phyloP scores from a whole-genome alignment of 2,113 vertebrate genomes.

The Merops nubicus region DNA sequence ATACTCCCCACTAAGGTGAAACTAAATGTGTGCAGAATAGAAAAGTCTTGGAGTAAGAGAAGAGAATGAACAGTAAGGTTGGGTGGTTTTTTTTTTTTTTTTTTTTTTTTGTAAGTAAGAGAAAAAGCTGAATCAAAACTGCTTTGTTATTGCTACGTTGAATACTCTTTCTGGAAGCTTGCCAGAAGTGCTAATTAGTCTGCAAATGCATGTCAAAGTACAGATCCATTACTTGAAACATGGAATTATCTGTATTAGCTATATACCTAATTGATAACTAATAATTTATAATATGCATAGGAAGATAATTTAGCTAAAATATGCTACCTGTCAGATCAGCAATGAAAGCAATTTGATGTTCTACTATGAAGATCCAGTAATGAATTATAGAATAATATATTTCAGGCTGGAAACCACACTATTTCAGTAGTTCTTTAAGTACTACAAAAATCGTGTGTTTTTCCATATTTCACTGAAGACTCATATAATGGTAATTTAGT shows the following conservation, averaged over 20 bases:
- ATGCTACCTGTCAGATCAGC: slow-evolving; percentile 7
- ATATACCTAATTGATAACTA: slow-evolving; percentile 57
- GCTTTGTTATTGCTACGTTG: slow-evolving; percentile 28
- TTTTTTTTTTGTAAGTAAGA: too few relatives aligned
- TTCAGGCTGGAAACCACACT: neutral
- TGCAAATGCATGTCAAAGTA: slow-evolving; percentile 54
- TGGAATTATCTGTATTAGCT: slow-evolving; percentile 54
- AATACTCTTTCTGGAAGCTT: slow-evolving; percentile 59
- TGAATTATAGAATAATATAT: neutral
- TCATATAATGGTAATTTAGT: neutral
- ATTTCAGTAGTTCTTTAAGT: neutral
- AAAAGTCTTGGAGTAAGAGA: neutral
- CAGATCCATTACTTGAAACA: slow-evolving; percentile 35
- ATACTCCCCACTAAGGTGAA: neutral
- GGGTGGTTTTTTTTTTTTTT: too few relatives aligned
- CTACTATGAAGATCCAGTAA: neutral
- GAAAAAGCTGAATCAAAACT: neutral
- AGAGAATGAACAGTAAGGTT: too few relatives aligned
- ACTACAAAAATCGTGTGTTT: neutral
- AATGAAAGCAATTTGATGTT: neutral
- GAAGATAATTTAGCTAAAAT: slow-evolving; percentile 38
- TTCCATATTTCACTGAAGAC: neutral
- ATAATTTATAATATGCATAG: slow-evolving; percentile 25
- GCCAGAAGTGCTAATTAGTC: slow-evolving; percentile 65
- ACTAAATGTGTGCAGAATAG: neutral